Percentiles rank a stretch among this genome's conserved stretches.
Evolutionary conservation across 2,113 vertebrate species (phyloP).

Genomic region (Lucifuga dentata): DNA sequence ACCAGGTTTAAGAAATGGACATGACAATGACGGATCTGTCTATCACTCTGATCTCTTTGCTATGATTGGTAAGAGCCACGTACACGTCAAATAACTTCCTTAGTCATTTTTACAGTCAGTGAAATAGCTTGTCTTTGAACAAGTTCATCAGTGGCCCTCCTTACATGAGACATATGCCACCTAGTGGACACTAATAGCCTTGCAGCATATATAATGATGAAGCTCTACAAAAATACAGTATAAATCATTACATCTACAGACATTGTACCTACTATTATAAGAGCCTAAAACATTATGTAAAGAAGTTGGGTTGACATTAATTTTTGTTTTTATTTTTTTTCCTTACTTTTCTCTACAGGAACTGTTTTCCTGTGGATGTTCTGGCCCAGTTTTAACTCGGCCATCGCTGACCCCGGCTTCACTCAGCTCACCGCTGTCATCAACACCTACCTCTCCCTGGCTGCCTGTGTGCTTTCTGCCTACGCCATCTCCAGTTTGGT

Average conservation of each 20-base stretch:
- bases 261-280: too few relatives aligned
- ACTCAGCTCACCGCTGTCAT: conserved; percentile 82
- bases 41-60: conserved; percentile 95
- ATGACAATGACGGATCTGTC: conserved; percentile 89
- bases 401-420: conserved; percentile 67
- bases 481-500: conserved; percentile 91
- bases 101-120: too few relatives aligned
- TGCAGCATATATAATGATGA: conserved; percentile 1
- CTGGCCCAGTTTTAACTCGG: conserved; percentile 98
- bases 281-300: too few relatives aligned
- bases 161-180: conserved; percentile 21
- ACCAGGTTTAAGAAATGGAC: conserved; percentile 81
- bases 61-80: conserved; percentile 91
- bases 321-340: neutral
- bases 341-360: conserved; percentile 54
- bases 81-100: neutral
- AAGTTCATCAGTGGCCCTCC: conserved; percentile 3
- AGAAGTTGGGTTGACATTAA: neutral
- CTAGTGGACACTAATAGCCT: conserved; percentile 50
- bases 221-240: too few relatives aligned
- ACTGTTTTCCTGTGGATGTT: conserved; percentile 92
- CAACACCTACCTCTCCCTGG: conserved; percentile 94
- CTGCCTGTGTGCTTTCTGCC: conserved; percentile 86
- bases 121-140: neutral
- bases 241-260: too few relatives aligned